A percentile compares a stretch with the other conserved stretches of the same genome.
Conservation (phyloP, 2,888 invertebrate genomes). For the Limenitis camilla region DNA sequence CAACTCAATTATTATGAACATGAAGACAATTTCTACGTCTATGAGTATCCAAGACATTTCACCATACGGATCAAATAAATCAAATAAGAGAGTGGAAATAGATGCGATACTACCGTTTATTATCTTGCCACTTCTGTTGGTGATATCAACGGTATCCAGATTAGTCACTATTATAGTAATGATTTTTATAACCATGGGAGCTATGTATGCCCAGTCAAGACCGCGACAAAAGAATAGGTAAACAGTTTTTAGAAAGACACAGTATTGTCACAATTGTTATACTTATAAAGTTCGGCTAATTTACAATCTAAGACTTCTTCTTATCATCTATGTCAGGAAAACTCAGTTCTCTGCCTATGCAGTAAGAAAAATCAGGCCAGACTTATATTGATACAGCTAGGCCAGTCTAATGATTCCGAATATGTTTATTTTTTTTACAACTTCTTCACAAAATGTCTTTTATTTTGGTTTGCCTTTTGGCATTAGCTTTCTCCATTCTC, state of each 20-base stretch:
- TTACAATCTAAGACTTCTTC: no score
- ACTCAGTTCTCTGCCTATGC: no score
- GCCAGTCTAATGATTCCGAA: no score
- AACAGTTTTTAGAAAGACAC: not conserved
- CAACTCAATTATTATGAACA: not conserved
- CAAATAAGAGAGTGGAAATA: conserved; percentile 49
- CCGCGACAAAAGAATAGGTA: conserved; percentile 66
- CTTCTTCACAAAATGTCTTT: no score
- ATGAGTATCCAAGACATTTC: conserved; percentile 52
- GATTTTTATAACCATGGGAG: conserved; percentile 61
- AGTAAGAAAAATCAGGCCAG: no score
- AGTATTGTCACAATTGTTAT: not conserved
- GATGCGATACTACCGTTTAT: conserved; percentile 59
- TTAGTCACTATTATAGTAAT: conserved; percentile 51
- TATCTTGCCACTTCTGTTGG: conserved; percentile 51
- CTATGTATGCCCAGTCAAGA: conserved; percentile 55
- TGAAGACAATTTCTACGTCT: conserved; percentile 39
- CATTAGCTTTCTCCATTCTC: no score
- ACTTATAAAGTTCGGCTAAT: not conserved
- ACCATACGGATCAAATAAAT: conserved; percentile 39
- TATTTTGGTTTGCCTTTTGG: no score
- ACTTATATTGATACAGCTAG: no score
- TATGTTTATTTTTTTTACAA: no score
- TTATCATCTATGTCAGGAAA: no score
- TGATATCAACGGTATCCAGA: conserved; percentile 52